Conservation (phyloP, 2,797 vertebrate genomes). For the Takifugu ocellatus region DNA sequence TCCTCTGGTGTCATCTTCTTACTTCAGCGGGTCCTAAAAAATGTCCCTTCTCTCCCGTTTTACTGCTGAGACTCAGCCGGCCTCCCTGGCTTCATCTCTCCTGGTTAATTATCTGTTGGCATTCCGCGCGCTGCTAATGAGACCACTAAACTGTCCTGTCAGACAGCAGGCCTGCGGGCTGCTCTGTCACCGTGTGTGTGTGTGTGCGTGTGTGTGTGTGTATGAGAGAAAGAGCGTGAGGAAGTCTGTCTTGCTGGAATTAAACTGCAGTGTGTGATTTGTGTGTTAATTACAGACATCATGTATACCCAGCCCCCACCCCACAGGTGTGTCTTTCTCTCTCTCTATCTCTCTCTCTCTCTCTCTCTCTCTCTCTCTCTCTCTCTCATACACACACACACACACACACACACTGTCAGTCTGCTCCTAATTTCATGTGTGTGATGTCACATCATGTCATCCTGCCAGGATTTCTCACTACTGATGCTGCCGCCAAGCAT, state of each 20-base stretch:
- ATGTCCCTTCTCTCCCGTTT: slow-evolving; percentile 33
- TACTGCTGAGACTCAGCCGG: slow-evolving; percentile 52
- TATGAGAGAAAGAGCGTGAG: slow-evolving; percentile 2
- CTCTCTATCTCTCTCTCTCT: neutral
- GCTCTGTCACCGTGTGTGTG: slow-evolving; percentile 3
- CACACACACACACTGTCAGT: slow-evolving; percentile 24
- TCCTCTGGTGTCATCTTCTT: slow-evolving; percentile 27
- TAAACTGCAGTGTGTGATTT: slow-evolving; percentile 16
- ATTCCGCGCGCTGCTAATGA: slow-evolving; percentile 70
- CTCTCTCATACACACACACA: slow-evolving; percentile 11
- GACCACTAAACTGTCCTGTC: slow-evolving; percentile 70
- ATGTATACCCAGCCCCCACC: slow-evolving; percentile 51
- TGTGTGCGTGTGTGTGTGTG: neutral
- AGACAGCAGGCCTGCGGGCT: slow-evolving; percentile 52
- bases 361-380: slow-evolving; percentile 9
- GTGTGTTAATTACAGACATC: slow-evolving; percentile 60
- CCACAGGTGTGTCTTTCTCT: slow-evolving; percentile 35
- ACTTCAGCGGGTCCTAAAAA: slow-evolving; percentile 23
- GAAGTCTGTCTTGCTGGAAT: slow-evolving; percentile 20
- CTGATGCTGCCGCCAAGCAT: slow-evolving; percentile 29
- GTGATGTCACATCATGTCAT: slow-evolving; percentile 59
- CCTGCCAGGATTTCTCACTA: slow-evolving; percentile 40
- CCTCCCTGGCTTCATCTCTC: slow-evolving; percentile 59
- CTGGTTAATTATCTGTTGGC: slow-evolving; percentile 68
- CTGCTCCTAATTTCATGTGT: slow-evolving; percentile 52